phyloP scores from a whole-genome alignment of 2,888 invertebrate genomes.

The Halictus ligatus region DNA sequence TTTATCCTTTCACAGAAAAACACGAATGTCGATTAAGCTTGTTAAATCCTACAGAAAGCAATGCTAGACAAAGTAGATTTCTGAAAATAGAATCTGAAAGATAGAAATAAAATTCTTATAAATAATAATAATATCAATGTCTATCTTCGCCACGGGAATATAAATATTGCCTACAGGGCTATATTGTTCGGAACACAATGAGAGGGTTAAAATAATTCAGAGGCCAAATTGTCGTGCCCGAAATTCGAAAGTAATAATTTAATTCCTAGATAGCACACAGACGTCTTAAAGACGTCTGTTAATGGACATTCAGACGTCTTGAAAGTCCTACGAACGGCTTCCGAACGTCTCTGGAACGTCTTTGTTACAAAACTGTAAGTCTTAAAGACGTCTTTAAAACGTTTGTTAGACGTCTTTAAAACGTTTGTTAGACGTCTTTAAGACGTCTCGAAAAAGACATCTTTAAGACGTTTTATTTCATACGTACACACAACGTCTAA shows the following conservation, averaged over 20 bases:
- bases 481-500: too few relatives aligned
- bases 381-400: too few relatives aligned
- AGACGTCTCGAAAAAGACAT: too few relatives aligned
- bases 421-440: too few relatives aligned
- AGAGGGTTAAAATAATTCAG: background rate
- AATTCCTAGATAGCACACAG: too few relatives aligned
- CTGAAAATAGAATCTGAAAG: background rate
- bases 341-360: too few relatives aligned
- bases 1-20: constrained; percentile 23
- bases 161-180: background rate
- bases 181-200: background rate
- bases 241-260: constrained; percentile 3
- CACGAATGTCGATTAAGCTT: constrained; percentile 28
- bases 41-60: constrained; percentile 13
- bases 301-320: too few relatives aligned
- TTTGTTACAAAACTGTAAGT: too few relatives aligned
- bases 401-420: too few relatives aligned
- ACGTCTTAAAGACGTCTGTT: too few relatives aligned
- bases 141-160: background rate
- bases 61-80: background rate
- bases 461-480: too few relatives aligned
- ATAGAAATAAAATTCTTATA: background rate
- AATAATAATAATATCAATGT: background rate
- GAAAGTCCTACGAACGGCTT: too few relatives aligned
- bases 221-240: background rate